Conservation (phyloP, 2,888 invertebrate genomes). For the Abrostola tripartita region DNA sequence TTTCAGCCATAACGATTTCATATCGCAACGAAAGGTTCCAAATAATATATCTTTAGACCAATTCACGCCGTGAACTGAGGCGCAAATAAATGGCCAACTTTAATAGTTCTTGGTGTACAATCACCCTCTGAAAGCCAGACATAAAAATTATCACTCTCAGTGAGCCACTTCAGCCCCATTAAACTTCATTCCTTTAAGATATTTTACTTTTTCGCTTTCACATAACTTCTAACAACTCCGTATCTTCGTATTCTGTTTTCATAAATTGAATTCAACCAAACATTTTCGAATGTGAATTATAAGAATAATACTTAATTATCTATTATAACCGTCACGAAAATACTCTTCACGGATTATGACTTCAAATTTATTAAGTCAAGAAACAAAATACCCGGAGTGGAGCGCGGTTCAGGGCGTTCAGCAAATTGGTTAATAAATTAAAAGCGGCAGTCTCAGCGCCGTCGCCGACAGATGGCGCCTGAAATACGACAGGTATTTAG, state of each 20-base stretch:
- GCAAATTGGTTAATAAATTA: constrained; percentile 88
- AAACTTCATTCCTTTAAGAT: constrained; percentile 52
- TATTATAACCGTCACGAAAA: constrained; percentile 66
- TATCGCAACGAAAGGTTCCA: constrained; percentile 34
- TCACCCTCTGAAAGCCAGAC: constrained; percentile 50
- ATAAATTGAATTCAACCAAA: constrained; percentile 31
- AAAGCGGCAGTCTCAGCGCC: constrained; percentile 85
- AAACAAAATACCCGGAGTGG: constrained; percentile 80
- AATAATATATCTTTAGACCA: constrained; percentile 53
- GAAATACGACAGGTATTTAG: constrained; percentile 88
- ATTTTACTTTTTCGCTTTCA: constrained; percentile 43
- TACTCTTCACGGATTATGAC: constrained; percentile 79
- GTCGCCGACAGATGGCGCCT: constrained; percentile 86
- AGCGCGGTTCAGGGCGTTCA: constrained; percentile 82
- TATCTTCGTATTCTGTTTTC: constrained; percentile 27
- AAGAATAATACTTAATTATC: constrained; percentile 65
- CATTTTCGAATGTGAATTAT: constrained; percentile 48
- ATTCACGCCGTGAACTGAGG: constrained; percentile 61
- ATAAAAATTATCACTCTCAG: constrained; percentile 41
- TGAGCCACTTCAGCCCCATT: constrained; percentile 52
- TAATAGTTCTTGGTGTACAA: constrained; percentile 62
- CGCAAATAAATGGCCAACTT: constrained; percentile 69
- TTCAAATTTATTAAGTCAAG: constrained; percentile 85
- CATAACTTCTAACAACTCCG: constrained; percentile 28
- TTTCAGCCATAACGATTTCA: constrained; percentile 57